These are phyloP conservation scores for Paratilapia polleni DNA, from an alignment of 2,113 vertebrate genomes.

Conservation along the genomic window DNA sequence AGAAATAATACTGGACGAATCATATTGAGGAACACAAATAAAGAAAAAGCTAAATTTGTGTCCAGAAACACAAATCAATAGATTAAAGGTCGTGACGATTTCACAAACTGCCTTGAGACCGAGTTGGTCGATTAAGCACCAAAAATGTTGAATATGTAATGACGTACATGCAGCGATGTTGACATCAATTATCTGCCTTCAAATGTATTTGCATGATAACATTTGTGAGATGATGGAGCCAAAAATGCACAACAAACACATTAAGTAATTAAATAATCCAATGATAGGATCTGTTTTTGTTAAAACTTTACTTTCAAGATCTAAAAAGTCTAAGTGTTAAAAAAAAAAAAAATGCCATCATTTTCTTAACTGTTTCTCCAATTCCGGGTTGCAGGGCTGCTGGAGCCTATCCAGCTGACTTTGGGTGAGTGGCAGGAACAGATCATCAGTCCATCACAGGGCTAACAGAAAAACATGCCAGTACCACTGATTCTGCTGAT, in stretches of 20 bases:
- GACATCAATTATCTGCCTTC: not conserved
- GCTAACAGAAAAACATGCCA: no score
- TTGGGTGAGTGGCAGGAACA: no score
- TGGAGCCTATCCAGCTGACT: not conserved
- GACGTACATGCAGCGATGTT: no score
- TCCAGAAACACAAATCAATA: no score
- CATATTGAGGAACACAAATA: accelerated
- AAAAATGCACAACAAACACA: not conserved
- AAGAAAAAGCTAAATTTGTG: not conserved
- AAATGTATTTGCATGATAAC: no score
- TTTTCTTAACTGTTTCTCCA: no score
- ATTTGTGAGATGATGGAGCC: not conserved
- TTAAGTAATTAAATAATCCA: not conserved
- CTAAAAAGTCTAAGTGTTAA: not conserved
- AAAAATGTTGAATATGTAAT: not conserved
- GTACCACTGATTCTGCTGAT: no score
- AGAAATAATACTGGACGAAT: not conserved
- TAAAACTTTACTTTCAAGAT: not conserved
- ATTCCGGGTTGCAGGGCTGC: no score
- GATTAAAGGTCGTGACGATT: no score
- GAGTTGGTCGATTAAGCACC: accelerated
- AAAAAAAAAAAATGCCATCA: not conserved
- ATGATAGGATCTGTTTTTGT: not conserved
- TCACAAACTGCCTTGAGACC: not conserved
- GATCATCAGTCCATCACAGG: no score